Conservation (phyloP, 2,888 invertebrate genomes). For the Leucoma salicis region DNA sequence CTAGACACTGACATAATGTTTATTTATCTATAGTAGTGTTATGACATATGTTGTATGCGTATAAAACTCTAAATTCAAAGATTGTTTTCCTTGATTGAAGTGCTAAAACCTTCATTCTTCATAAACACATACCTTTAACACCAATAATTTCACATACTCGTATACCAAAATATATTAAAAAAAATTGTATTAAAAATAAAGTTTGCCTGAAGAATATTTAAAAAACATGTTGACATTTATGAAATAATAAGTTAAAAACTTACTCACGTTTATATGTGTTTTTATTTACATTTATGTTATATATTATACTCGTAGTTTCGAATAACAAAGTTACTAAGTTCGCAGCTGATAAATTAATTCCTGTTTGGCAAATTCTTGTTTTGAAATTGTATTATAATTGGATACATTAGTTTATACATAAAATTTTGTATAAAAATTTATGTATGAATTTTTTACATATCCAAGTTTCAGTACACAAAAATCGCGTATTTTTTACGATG, state of each 20-base stretch:
- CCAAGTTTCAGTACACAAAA: too few species aligned
- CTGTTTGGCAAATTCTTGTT: constrained; percentile 14
- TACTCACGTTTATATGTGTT: constrained; percentile 11
- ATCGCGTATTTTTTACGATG: too few species aligned
- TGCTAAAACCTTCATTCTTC: too few species aligned
- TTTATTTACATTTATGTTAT: constrained; percentile 12
- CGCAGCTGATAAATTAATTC: constrained; percentile 17
- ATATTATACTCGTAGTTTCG: not conserved
- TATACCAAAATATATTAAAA: constrained; percentile 12
- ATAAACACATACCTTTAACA: too few species aligned
- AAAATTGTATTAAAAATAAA: constrained; percentile 20
- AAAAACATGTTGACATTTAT: constrained; percentile 17
- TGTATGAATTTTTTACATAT: not conserved
- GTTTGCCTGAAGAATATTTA: constrained; percentile 10
- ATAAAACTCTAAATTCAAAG: too few species aligned
- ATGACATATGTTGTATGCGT: too few species aligned
- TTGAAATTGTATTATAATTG: not conserved
- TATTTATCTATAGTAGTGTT: too few species aligned
- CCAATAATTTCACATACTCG: constrained; percentile 2
- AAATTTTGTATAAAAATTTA: not conserved
- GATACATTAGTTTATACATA: not conserved
- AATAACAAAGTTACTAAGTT: constrained; percentile 1
- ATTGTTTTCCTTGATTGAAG: too few species aligned
- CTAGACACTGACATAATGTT: too few species aligned
- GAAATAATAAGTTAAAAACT: constrained; percentile 3